Conservation (phyloP, 1,140 invertebrate species). For the Trichogramma pretiosum region DNA sequence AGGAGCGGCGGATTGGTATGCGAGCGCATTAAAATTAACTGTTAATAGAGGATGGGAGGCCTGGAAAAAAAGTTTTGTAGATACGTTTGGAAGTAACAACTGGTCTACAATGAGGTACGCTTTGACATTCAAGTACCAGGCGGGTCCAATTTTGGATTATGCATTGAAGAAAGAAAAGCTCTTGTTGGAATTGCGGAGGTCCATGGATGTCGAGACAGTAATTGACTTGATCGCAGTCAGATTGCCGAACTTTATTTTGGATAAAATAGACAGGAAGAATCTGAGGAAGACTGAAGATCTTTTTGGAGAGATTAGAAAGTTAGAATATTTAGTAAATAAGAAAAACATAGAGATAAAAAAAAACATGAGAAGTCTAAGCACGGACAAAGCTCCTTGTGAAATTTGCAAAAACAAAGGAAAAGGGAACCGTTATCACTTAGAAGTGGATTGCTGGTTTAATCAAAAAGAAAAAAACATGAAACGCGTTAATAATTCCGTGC, state of each 20-base stretch:
- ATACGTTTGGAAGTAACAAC: neutral
- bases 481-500: conserved; percentile 12
- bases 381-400: too few species aligned
- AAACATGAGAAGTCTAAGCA: too few species aligned
- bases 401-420: neutral
- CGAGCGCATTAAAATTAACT: neutral
- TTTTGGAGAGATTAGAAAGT: neutral
- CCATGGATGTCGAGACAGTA: neutral
- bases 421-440: neutral
- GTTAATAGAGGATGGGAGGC: neutral
- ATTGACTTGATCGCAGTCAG: neutral
- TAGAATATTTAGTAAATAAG: neutral
- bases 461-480: conserved; percentile 7
- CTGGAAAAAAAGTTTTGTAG: neutral
- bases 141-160: neutral
- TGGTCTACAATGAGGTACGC: neutral
- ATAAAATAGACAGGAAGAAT: neutral
- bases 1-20: neutral
- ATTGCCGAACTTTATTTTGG: neutral
- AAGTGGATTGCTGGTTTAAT: conserved; percentile 15
- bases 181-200: neutral
- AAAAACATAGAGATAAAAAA: neutral
- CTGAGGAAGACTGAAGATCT: neutral
- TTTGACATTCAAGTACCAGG: neutral
- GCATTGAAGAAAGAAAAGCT: neutral